phyloP scores from a whole-genome alignment of 2,888 invertebrate genomes.

The Quadroppia sp. region DNA sequence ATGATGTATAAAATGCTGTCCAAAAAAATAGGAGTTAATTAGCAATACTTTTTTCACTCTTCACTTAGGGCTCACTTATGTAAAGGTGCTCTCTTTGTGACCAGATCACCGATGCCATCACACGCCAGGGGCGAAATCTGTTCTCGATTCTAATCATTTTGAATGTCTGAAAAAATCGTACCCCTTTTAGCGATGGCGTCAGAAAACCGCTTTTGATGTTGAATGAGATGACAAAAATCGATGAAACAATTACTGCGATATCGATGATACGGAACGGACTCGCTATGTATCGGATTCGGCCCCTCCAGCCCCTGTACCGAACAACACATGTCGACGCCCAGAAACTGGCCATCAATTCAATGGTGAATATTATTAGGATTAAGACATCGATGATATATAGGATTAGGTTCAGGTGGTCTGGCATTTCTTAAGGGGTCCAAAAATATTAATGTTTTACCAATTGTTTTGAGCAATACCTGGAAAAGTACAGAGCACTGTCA shows the following conservation, averaged over 20 bases:
- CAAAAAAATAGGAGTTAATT: background rate
- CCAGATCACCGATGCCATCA: conserved; percentile 28
- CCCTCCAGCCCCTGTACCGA: conserved; percentile 28
- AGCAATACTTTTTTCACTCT: background rate
- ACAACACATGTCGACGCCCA: conserved; percentile 27
- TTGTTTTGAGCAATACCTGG: background rate
- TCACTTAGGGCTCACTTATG: background rate
- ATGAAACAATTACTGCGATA: background rate
- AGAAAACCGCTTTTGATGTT: background rate
- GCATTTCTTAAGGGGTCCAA: background rate
- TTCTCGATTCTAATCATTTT: conserved; percentile 34
- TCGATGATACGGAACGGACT: conserved; percentile 35
- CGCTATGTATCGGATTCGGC: conserved; percentile 18
- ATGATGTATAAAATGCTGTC: conserved; percentile 5
- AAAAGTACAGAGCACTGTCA: conserved; percentile 32
- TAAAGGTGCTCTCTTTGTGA: conserved; percentile 20
- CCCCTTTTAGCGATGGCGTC: background rate
- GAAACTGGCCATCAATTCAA: background rate
- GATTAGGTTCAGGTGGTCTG: background rate
- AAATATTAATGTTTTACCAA: background rate
- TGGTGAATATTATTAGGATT: background rate
- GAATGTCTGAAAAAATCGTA: conserved; percentile 30
- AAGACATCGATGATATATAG: conserved; percentile 8
- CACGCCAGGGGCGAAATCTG: conserved; percentile 37
- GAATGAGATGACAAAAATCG: conserved; percentile 3